Evolutionary conservation across 2,797 vertebrate species (phyloP).

Genomic region (Lacerta bilineata): DNA sequence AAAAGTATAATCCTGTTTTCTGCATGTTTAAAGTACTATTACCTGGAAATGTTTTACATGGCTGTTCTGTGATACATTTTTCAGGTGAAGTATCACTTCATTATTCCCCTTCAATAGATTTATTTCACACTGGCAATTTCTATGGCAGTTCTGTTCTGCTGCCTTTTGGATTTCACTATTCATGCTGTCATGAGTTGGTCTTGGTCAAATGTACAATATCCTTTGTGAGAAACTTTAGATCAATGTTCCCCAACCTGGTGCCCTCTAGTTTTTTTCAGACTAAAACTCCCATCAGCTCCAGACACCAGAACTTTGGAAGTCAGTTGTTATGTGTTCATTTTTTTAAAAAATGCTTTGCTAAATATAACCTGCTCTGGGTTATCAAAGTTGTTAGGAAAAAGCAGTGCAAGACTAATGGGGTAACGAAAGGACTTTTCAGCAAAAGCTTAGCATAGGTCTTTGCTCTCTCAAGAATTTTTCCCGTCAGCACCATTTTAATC

Average conservation of each 20-base stretch:
- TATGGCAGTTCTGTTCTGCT: conserved; percentile 42
- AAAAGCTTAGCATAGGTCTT: conserved; percentile 2
- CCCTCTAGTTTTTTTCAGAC: too few relatives aligned
- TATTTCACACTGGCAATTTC: conserved; percentile 19
- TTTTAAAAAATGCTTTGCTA: conserved; percentile 25
- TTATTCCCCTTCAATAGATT: too few relatives aligned
- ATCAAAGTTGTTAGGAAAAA: conserved; percentile 52
- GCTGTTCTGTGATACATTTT: conserved; percentile 47
- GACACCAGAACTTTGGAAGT: neutral
- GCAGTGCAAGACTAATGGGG: conserved; percentile 3
- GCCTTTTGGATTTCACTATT: conserved; percentile 35
- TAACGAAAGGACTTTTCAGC: neutral
- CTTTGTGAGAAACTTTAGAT: conserved; percentile 9
- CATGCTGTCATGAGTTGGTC: conserved; percentile 36
- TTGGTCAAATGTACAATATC: conserved; percentile 55
- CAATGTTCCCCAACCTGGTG: too few relatives aligned
- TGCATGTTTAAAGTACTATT: neutral
- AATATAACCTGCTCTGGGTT: conserved; percentile 53
- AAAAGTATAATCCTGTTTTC: neutral
- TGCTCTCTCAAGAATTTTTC: neutral
- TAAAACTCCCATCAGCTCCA: neutral
- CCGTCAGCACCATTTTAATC: conserved; percentile 18
- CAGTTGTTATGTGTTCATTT: neutral
- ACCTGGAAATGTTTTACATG: conserved; percentile 38
- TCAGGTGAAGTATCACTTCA: conserved; percentile 43